These are phyloP conservation scores for Etheostoma spectabile DNA, from an alignment of 2,113 vertebrate species.

Conservation along the genomic window DNA sequence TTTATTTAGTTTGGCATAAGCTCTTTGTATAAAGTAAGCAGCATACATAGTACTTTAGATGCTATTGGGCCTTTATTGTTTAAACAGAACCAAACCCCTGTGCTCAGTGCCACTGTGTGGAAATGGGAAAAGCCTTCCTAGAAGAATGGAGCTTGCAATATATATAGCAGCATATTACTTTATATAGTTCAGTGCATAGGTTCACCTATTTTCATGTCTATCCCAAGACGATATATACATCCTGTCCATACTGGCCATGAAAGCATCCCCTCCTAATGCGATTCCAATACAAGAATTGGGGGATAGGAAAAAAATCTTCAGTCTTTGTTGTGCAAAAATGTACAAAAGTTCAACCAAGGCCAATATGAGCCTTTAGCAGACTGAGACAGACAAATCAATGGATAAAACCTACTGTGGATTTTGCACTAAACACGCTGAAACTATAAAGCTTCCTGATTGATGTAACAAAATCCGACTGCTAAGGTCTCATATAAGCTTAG, in stretches of 20 bases:
- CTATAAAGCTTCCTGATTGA: background rate
- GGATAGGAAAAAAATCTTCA: background rate
- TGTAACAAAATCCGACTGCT: background rate
- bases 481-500: background rate
- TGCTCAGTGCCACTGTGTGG: background rate
- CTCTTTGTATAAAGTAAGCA: background rate
- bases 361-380: background rate
- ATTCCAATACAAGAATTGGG: background rate
- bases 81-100: background rate
- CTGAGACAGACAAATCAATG: background rate
- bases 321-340: background rate
- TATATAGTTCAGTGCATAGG: background rate
- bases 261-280: background rate
- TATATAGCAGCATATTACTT: background rate
- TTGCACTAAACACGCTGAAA: background rate
- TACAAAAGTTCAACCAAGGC: background rate
- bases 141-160: background rate
- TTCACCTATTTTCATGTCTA: background rate
- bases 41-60: background rate
- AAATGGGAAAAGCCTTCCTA: background rate
- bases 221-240: background rate
- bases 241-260: background rate
- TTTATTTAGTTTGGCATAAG: background rate
- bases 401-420: background rate
- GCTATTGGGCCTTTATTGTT: background rate